phyloP scores from a whole-genome alignment of 2,888 invertebrate genomes.

The Campoplex capitator region DNA sequence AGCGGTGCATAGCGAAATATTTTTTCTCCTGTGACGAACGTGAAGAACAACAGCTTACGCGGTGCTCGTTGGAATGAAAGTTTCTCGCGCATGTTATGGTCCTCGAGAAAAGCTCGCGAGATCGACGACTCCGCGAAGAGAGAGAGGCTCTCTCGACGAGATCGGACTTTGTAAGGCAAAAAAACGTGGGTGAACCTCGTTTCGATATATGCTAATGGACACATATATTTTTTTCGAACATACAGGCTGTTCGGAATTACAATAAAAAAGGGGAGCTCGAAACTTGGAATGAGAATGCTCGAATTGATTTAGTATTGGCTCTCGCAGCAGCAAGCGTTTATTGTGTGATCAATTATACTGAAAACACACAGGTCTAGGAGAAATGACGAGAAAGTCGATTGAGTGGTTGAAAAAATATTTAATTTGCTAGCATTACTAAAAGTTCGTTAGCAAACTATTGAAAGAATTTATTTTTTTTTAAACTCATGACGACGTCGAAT shows the following conservation, averaged over 20 bases:
- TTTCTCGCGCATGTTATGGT: slow-evolving; percentile 54
- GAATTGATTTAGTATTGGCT: background rate
- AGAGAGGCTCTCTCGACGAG: slow-evolving; percentile 18
- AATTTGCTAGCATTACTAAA: too few species aligned
- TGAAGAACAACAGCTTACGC: slow-evolving; percentile 32
- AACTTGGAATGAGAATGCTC: too few species aligned
- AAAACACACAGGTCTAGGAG: too few species aligned
- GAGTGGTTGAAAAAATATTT: too few species aligned
- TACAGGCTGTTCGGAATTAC: slow-evolving; percentile 8
- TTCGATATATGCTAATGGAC: background rate
- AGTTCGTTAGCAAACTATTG: too few species aligned
- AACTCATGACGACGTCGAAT: too few species aligned
- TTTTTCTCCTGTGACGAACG: slow-evolving; percentile 57
- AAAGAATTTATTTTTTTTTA: too few species aligned
- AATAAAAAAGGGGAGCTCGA: background rate
- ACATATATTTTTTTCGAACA: background rate
- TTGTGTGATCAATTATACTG: too few species aligned
- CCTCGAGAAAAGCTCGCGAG: slow-evolving; percentile 26
- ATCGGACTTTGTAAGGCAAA: slow-evolving; percentile 66
- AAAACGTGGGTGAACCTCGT: slow-evolving; percentile 59
- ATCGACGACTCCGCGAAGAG: slow-evolving; percentile 25
- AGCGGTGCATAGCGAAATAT: slow-evolving; percentile 55
- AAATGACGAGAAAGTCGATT: too few species aligned
- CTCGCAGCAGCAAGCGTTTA: too few species aligned
- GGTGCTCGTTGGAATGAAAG: slow-evolving; percentile 55